phyloP scores from a whole-genome alignment of 2,888 invertebrate genomes.

The Dryobota labecula region DNA sequence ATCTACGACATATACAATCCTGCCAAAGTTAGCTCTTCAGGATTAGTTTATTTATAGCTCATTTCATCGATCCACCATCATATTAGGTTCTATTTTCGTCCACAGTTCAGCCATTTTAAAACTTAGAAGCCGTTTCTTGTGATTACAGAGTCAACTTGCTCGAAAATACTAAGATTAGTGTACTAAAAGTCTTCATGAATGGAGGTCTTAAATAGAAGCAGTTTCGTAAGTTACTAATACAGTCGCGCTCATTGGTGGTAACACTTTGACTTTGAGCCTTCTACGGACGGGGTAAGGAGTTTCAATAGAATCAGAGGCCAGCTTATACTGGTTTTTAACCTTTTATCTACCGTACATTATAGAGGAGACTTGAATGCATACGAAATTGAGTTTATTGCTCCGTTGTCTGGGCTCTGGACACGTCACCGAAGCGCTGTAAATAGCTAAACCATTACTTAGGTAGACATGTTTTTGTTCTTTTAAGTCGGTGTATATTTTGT shows the following conservation, averaged over 20 bases:
- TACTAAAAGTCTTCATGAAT: constrained; percentile 36
- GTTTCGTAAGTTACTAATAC: constrained; percentile 4
- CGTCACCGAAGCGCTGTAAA: constrained; percentile 43
- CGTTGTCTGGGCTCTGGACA: constrained; percentile 35
- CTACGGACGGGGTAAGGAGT: background rate
- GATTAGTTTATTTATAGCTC: background rate
- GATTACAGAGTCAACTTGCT: constrained; percentile 25
- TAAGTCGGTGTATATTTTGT: background rate
- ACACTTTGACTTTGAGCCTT: background rate
- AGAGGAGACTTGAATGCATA: constrained; percentile 27
- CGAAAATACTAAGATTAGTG: constrained; percentile 36
- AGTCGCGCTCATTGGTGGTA: background rate
- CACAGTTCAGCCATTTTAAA: constrained; percentile 29
- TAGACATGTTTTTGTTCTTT: constrained; percentile 13
- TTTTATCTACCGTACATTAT: too few species aligned
- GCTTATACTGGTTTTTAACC: too few species aligned
- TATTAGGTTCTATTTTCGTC: constrained; percentile 37
- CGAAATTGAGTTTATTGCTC: constrained; percentile 50
- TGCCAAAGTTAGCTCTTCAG: background rate
- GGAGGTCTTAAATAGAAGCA: constrained; percentile 31
- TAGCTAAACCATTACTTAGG: constrained; percentile 21
- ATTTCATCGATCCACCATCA: background rate
- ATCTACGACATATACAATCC: too few species aligned
- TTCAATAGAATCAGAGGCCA: background rate
- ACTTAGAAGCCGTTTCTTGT: background rate